Conservation (phyloP, 2,797 vertebrate species). For the Staurois parvus region DNA sequence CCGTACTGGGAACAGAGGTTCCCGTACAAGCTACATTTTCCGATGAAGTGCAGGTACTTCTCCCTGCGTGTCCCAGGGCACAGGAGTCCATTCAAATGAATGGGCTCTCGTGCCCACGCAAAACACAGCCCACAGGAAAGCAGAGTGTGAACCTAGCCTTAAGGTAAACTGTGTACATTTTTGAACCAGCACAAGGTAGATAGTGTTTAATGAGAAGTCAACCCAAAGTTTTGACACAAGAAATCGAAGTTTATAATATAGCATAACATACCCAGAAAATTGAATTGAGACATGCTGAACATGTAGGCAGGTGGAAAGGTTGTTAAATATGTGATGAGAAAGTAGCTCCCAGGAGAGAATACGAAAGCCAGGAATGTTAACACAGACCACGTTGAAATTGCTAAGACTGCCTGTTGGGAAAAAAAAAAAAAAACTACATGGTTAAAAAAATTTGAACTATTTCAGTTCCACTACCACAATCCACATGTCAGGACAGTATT, state of each 20-base stretch:
- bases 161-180: too few relatives aligned
- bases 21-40: too few relatives aligned
- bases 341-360: background rate
- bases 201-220: too few relatives aligned
- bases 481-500: background rate
- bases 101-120: too few relatives aligned
- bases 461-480: background rate
- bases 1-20: too few relatives aligned
- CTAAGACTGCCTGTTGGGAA: constrained; percentile 9
- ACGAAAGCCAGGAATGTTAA: constrained; percentile 11
- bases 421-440: background rate
- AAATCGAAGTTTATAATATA: background rate
- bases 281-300: background rate
- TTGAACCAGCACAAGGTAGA: too few relatives aligned
- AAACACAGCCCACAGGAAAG: too few relatives aligned
- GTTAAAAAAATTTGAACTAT: background rate
- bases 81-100: too few relatives aligned
- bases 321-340: constrained; percentile 16
- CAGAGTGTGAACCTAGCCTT: too few relatives aligned
- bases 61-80: too few relatives aligned
- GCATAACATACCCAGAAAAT: constrained; percentile 9
- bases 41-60: too few relatives aligned
- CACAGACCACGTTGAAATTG: constrained; percentile 3
- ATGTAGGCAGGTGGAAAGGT: constrained; percentile 4
- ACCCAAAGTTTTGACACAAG: too few relatives aligned